phyloP scores from a whole-genome alignment of 1,140 invertebrate genomes.

The Pseudobourletiella spinata region DNA sequence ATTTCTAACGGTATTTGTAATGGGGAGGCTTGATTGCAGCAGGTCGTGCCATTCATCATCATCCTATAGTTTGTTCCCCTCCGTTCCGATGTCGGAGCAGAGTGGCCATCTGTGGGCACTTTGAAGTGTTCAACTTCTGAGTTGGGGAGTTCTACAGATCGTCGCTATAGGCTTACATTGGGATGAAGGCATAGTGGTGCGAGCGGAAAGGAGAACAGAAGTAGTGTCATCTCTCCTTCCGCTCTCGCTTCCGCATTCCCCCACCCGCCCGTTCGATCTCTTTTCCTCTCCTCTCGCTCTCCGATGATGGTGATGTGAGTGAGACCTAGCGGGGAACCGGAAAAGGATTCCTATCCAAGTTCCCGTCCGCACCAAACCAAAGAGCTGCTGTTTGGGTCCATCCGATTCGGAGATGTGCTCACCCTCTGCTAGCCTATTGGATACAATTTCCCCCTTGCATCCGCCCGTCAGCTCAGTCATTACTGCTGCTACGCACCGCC shows the following conservation, averaged over 20 bases:
- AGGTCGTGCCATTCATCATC: too few relatives aligned
- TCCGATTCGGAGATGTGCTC: conserved; percentile 13
- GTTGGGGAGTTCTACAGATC: too few relatives aligned
- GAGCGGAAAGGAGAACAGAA: neutral
- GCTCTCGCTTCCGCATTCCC: neutral
- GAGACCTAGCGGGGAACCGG: conserved; percentile 30
- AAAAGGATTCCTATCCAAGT: conserved; percentile 20
- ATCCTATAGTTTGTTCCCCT: too few relatives aligned
- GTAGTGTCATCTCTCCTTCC: neutral
- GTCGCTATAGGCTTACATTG: too few relatives aligned
- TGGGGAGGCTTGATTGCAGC: too few relatives aligned
- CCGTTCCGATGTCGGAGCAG: neutral
- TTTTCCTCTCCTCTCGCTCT: neutral
- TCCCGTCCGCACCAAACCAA: conserved; percentile 26
- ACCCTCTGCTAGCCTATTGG: neutral
- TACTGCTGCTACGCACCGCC: neutral
- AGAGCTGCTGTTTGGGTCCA: conserved; percentile 26
- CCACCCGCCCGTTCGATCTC: neutral
- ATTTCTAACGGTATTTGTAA: too few relatives aligned
- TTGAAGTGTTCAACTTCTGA: too few relatives aligned
- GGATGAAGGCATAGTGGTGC: neutral
- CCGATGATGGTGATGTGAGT: neutral
- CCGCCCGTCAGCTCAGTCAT: neutral
- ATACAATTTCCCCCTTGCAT: neutral
- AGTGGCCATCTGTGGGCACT: too few relatives aligned